Base-by-base conservation (phyloP, 2,888 invertebrate species). In the Sinodicranocentrus sp. region DNA sequence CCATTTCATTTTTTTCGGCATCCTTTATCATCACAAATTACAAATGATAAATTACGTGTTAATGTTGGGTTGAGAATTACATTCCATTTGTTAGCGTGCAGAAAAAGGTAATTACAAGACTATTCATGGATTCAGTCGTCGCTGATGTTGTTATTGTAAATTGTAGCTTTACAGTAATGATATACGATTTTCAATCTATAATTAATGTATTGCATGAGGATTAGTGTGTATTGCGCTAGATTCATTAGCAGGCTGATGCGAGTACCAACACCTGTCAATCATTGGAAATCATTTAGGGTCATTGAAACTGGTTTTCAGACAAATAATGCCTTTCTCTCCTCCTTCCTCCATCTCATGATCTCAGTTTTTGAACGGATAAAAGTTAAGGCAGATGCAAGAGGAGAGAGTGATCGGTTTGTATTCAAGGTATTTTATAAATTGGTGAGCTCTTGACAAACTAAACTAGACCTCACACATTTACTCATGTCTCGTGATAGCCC, bases 241-340 rank as follows among this genome's bases (percentile, higher is more conserved):
- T 25, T 57, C 57, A 57, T 57, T 57, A 23, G 15, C 25, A 13
- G 25, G 25, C 25, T 25, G 8, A 23, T 1, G 61, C n/a, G 19
- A n/a, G 52, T 3, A 70, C 52, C 57, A 25, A 33, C 52, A 52
- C 48, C 57, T 63, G 75, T 75, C 75, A 75, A 75, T 75, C 75
- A 75, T 63, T 63, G 61, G 25, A 44, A 59, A 63, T 75, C 75
- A 75, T 63, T 19, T 63, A 59, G 15, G 15, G 48, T 10, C 48
- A 48, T 48, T 48, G 15, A 48, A 48, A 48, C 48, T n/a, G 48
- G 48, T 48, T 48, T 39, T 48, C 33, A 33, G 33, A 33, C 10
- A n/a, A n/a, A 3, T 33, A 6, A 33, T 33, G 10, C 33, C 33
- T 33, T 33, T 33, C 33, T n/a, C n/a, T n/a, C n/a, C n/a, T n/a